Base-by-base conservation (phyloP, 2,113 vertebrate species). In the Sebastes fasciatus region DNA sequence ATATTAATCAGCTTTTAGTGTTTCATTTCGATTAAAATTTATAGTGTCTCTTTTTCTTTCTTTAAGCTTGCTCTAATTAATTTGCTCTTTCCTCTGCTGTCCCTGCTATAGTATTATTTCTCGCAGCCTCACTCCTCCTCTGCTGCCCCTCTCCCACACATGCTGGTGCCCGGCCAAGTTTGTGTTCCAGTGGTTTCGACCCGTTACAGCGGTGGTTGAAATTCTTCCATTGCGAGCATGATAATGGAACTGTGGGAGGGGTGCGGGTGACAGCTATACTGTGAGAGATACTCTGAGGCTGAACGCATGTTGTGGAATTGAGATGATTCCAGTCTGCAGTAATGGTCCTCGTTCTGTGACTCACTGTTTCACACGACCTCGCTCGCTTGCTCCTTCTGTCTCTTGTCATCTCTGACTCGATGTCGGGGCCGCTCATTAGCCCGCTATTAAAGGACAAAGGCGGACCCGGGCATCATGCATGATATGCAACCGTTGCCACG, bases 371-470 rank as follows among this genome's bases (percentile, higher is more conserved):
- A 60, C 65, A 57, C 14, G 4, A 73, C 34, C 21, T 86, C 55
- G 8, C 67, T 74, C 42, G 0, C 57, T 34, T 2, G 6, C 71
- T 65, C 65, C 60, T 51, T 63, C 63, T n/a, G 3, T 13, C 57
- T 69, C 73, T 4, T 79, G 70, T 78, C 80, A 11, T 80, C 74
- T 72, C 67, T 67, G 58, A 65, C 70, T 83, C 2, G 8, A 55
- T 51, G 66, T 34, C 1, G 6, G 34, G 48, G 62, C 14, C 2
- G 16, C 82, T 92, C 83, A 83, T 83, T 89, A 87, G 49, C 65
- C n/a, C 8, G 0, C 68, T 62, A 79, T 83, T 74, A 88, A 81
- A 86, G 70, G 69, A 91, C 74, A 86, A 84, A 72, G 51, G 71
- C 45, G 2, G 57, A 54, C 58, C 63, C 1, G 6, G 49, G 40